Conservation (phyloP, 2,888 invertebrate genomes). For the Amphipoea lucens region DNA sequence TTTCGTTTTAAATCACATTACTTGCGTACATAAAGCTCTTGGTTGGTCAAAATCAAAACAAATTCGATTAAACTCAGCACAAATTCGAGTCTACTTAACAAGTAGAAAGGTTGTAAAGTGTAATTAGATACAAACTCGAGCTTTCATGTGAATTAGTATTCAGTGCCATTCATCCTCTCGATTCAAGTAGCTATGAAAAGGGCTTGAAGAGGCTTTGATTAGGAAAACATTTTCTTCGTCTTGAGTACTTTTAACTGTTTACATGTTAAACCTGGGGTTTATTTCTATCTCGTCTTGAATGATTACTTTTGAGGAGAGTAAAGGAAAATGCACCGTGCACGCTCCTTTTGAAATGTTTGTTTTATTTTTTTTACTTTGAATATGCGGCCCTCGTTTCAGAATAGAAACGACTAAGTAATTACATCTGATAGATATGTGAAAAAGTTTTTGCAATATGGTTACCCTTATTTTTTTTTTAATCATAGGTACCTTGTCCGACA, state of each 20-base stretch:
- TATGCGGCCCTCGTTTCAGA: background rate
- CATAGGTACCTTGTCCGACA: too few species aligned
- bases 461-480: background rate
- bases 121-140: constrained; percentile 68
- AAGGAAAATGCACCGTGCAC: constrained; percentile 41
- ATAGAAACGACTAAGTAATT: constrained; percentile 38
- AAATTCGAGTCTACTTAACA: constrained; percentile 41
- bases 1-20: constrained; percentile 9
- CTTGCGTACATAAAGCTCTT: background rate
- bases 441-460: background rate
- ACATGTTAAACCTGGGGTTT: constrained; percentile 40
- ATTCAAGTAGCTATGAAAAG: constrained; percentile 80
- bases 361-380: background rate
- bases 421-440: background rate
- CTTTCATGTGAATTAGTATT: constrained; percentile 78
- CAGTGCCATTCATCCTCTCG: constrained; percentile 77
- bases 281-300: constrained; percentile 61
- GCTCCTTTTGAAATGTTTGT: constrained; percentile 7
- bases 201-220: constrained; percentile 70
- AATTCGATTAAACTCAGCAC: constrained; percentile 48
- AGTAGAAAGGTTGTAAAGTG: constrained; percentile 63
- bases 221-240: constrained; percentile 79
- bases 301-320: constrained; percentile 34
- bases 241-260: constrained; percentile 61
- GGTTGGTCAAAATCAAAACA: constrained; percentile 24